These are phyloP conservation scores for Apis cerana DNA, from an alignment of 1,140 invertebrate genomes.

Conservation along the genomic window DNA sequence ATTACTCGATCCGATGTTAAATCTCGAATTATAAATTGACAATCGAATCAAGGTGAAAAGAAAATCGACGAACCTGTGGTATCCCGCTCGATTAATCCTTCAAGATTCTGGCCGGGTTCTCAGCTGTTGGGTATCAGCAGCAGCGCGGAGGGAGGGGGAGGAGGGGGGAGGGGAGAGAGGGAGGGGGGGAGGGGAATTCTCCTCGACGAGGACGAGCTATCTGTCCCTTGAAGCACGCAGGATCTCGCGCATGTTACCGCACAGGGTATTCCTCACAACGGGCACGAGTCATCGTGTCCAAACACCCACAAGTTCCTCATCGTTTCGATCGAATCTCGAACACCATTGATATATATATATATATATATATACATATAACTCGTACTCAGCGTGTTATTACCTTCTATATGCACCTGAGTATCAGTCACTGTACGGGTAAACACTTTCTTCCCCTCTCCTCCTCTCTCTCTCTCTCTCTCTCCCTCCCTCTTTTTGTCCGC, in stretches of 20 bases:
- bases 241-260: conserved; percentile 68
- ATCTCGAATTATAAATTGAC: too few relatives aligned
- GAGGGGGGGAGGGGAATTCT: neutral
- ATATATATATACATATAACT: neutral
- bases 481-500: neutral
- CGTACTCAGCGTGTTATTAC: neutral
- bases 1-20: neutral
- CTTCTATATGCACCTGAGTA: neutral
- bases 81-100: conserved; percentile 10
- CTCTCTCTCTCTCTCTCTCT: neutral
- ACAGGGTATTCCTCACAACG: conserved; percentile 38
- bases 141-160: too few relatives aligned
- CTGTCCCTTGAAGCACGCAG: conserved; percentile 58
- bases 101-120: conserved; percentile 4
- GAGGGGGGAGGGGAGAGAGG: too few relatives aligned
- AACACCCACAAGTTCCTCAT: conserved; percentile 43
- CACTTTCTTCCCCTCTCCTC: conserved; percentile 13
- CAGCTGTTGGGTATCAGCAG: neutral
- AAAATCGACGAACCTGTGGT: conserved; percentile 41
- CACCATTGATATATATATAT: neutral
- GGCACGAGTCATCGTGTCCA: conserved; percentile 55
- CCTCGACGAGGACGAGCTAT: conserved; percentile 34
- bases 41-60: neutral
- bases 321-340: conserved; percentile 41
- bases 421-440: neutral